Evolutionary conservation across 1,140 invertebrate species (phyloP).

Genomic region (Globodera rostochiensis): DNA sequence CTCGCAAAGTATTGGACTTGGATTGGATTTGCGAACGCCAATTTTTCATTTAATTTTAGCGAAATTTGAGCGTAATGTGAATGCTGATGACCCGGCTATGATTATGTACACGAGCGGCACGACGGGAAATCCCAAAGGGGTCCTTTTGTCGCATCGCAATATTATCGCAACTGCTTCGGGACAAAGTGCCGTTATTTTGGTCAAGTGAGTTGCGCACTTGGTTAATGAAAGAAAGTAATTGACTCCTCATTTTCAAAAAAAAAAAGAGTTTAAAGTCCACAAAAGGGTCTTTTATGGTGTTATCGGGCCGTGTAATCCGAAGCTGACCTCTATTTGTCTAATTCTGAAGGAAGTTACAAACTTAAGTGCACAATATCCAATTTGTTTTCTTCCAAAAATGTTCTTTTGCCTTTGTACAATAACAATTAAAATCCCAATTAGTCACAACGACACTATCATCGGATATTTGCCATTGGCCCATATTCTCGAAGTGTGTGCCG

Average conservation of each 20-base stretch:
- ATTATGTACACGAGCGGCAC: conserved; percentile 96
- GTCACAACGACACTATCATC: conserved; percentile 77
- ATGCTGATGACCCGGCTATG: conserved; percentile 79
- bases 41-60: conserved; percentile 15
- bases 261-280: too few species aligned
- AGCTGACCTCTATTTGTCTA: too few species aligned
- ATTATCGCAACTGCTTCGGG: conserved; percentile 84
- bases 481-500: conserved; percentile 85
- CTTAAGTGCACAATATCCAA: too few species aligned
- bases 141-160: conserved; percentile 78
- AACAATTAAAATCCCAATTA: background rate
- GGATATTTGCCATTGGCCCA: conserved; percentile 95
- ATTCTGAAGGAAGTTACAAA: too few species aligned
- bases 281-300: too few species aligned
- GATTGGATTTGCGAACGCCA: conserved; percentile 64
- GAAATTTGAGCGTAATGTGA: conserved; percentile 39
- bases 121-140: conserved; percentile 74
- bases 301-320: too few species aligned
- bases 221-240: too few species aligned
- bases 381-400: too few species aligned
- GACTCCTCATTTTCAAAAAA: too few species aligned
- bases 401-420: too few species aligned
- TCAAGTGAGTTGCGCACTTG: conserved; percentile 58
- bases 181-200: conserved; percentile 76
- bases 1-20: conserved; percentile 70